Evolutionary conservation across 2,797 vertebrate genomes (phyloP).

Genomic region (Dromococcyx pavoninus): DNA sequence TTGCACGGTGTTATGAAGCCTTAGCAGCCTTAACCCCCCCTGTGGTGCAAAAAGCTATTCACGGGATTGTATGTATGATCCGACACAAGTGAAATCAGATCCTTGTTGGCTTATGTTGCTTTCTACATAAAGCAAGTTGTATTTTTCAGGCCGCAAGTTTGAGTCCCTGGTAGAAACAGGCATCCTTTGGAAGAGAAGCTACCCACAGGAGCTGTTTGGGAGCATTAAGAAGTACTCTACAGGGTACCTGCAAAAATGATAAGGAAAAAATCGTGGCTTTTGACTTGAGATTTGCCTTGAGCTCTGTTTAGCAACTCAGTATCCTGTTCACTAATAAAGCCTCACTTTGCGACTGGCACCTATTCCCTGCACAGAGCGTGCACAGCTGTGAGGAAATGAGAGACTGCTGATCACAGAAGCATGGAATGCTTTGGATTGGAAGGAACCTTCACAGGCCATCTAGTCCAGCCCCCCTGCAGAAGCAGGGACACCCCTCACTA

Average conservation of each 20-base stretch:
- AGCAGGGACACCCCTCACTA: too few species aligned
- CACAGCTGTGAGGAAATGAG: accelerated
- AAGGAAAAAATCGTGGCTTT: not conserved
- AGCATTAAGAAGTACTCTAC: not conserved
- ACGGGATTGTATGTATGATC: accelerated
- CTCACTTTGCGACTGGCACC: accelerated
- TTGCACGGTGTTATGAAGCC: not conserved
- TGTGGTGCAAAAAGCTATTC: not conserved
- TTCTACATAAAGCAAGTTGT: accelerated
- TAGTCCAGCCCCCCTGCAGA: too few species aligned
- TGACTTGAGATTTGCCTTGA: not conserved
- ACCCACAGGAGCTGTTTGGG: not conserved
- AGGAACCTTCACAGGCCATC: too few species aligned
- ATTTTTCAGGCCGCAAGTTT: not conserved
- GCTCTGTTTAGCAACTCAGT: not conserved
- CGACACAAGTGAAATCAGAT: accelerated
- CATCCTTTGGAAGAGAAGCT: not conserved
- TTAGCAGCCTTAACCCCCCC: not conserved
- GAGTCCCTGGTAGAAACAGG: accelerated
- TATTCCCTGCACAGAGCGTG: not conserved
- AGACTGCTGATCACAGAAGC: not conserved
- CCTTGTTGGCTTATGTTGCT: not conserved
- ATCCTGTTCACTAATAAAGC: not conserved
- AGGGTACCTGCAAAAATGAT: accelerated
- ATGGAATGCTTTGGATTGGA: too few species aligned